A percentile compares a stretch with the other conserved stretches of the same genome.
Evolutionary conservation across 1,140 invertebrate genomes (phyloP).

Genomic region (Eurosta solidaginis): DNA sequence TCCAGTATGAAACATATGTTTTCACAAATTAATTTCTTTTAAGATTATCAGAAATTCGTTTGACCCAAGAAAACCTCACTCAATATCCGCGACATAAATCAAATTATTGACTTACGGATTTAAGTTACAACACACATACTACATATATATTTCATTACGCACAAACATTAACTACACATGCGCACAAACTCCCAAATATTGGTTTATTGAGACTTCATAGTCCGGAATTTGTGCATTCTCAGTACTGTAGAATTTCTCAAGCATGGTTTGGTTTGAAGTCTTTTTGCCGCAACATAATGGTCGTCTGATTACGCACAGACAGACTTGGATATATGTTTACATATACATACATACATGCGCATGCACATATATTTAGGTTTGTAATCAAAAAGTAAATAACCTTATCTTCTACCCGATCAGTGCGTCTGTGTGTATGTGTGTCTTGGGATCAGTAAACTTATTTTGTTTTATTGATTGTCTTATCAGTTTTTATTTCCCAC

Average conservation of each 20-base stretch:
- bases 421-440: not conserved
- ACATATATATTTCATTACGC: not conserved
- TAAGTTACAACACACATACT: not conserved
- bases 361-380: not conserved
- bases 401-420: no score
- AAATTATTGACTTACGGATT: no score
- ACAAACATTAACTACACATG: not conserved
- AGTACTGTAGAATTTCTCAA: not conserved
- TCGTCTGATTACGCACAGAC: not conserved
- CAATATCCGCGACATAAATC: not conserved
- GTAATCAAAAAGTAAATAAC: no score
- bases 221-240: not conserved
- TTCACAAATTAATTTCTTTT: not conserved
- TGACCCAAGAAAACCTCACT: not conserved
- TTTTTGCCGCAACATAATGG: not conserved
- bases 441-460: constrained; percentile 10
- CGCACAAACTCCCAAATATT: not conserved
- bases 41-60: not conserved
- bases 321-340: not conserved
- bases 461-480: constrained; percentile 27
- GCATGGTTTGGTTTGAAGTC: not conserved
- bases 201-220: not conserved
- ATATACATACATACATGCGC: no score
- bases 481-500: constrained; percentile 13
- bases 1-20: not conserved